These are phyloP conservation scores for Patiria miniata DNA, from an alignment of 35 echinoderm and acorn worm species.

Conservation along the genomic window DNA sequence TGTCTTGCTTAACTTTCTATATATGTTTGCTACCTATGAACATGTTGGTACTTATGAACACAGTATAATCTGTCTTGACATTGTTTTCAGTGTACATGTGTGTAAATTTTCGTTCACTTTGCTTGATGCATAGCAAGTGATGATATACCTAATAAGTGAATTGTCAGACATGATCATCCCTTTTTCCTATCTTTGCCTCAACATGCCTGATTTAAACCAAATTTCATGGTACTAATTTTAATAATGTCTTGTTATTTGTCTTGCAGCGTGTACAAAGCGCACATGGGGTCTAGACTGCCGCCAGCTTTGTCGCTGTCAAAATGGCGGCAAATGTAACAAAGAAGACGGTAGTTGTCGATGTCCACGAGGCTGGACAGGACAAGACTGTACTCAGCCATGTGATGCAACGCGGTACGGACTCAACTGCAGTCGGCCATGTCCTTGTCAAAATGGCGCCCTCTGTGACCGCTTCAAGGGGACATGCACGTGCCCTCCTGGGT, in stretches of 20 bases:
- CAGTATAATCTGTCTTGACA: too few relatives aligned
- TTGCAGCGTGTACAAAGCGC: conserved; percentile 31
- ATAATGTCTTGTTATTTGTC: conserved; percentile 12
- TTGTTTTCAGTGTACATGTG: too few relatives aligned
- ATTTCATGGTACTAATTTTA: background rate
- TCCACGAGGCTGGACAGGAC: conserved; percentile 59
- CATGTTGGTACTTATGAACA: too few relatives aligned
- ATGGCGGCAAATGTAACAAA: conserved; percentile 62
- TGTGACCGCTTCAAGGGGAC: conserved; percentile 64
- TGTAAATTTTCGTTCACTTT: too few relatives aligned
- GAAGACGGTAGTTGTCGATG: conserved; percentile 65
- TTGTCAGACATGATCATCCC: background rate
- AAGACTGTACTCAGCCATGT: conserved; percentile 48
- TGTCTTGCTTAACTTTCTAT: too few relatives aligned
- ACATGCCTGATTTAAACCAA: background rate
- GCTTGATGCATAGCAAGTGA: too few relatives aligned
- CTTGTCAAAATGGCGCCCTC: conserved; percentile 67
- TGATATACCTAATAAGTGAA: background rate
- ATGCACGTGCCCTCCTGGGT: conserved; percentile 68
- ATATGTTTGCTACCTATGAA: too few relatives aligned
- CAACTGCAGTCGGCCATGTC: conserved; percentile 59
- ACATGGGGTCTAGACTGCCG: conserved; percentile 42
- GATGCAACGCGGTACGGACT: conserved; percentile 47
- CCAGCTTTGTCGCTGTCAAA: conserved; percentile 61
- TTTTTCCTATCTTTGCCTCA: background rate